Percentiles rank a stretch among this genome's conserved stretches.
Conservation (phyloP, 92 coral and sea anemone genomes). For the Plumapathes pennacea region DNA sequence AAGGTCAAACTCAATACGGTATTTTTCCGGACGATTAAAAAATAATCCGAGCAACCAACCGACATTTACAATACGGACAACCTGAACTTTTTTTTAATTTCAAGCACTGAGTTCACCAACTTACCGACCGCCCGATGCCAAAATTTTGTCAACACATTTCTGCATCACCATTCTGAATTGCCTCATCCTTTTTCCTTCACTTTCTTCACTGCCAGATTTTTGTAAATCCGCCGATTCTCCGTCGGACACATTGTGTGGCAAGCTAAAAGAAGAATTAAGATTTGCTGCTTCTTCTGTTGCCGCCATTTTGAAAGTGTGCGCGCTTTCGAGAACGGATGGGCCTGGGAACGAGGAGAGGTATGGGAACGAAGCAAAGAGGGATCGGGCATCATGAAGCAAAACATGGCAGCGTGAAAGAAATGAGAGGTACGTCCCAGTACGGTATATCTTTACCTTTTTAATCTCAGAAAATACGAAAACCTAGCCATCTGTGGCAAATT, state of each 20-base stretch:
- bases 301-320: constrained; percentile 60
- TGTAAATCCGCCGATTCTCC: constrained; percentile 3
- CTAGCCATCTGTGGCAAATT: too few relatives aligned
- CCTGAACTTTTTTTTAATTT: too few relatives aligned
- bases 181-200: constrained; percentile 44
- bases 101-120: not conserved
- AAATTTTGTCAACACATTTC: constrained; percentile 70
- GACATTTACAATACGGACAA: too few relatives aligned
- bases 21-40: too few relatives aligned
- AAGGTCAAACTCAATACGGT: too few relatives aligned
- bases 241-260: not conserved
- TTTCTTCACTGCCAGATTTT: constrained; percentile 4
- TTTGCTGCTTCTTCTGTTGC: constrained; percentile 13
- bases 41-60: too few relatives aligned
- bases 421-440: too few relatives aligned
- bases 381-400: too few relatives aligned
- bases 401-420: too few relatives aligned
- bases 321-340: not conserved
- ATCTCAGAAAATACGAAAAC: too few relatives aligned
- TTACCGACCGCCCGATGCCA: constrained; percentile 69
- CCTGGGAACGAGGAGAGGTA: not conserved
- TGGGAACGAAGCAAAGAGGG: too few relatives aligned
- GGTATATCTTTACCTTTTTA: too few relatives aligned
- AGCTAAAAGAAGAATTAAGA: not conserved
- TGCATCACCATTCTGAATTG: constrained; percentile 54